Base-by-base conservation (phyloP, 30 jellyfish, hydroid and myxozoan genomes). In the Cassiopea xamachana region DNA sequence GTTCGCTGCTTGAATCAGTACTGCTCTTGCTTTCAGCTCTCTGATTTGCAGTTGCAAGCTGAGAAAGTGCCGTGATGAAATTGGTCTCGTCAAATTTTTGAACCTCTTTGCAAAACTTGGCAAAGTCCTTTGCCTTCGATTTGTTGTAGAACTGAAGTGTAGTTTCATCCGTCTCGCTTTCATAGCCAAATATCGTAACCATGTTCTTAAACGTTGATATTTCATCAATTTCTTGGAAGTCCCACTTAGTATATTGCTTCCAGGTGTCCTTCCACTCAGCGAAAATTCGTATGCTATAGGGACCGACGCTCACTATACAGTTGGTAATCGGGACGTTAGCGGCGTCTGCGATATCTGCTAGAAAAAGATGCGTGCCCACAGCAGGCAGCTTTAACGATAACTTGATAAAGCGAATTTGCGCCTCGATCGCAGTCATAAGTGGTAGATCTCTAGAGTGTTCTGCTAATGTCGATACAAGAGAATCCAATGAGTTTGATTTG, bases 201-300 rank as follows among this genome's bases (percentile, higher is more conserved):
- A 79, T 48, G 46, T 69, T 69, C 46, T 77, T 87, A 61, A 76
- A 39, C 9, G 58, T 1, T 12, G 94, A 74, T 19, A 87, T 87
- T 45, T 60, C 89, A 44, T 76, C 94, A 59, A 77, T 69, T 50
- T 87, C 94, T 48, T 87, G 94, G 7, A 69, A 69, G 79, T 87
- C 94, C 94, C 89, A 87, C 64, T 87, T 87, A 7, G 18, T 80
- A 44, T 27, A 46, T 64, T 87, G 94, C 94, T 68, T 44, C 89
- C 85, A 78, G 4, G n/a, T 64, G 51, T 73, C 89, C 2, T 61
- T 60, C 55, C 72, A 60, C 1, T 75, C 84, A 1, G 89, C 69
- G 70, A 87, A 87, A 39, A 87, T 75, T 9, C 94, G 83, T 7
- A 79, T 48, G 84, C 94, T 79, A 61, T 64, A 60, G 0, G 83